Base-by-base conservation (phyloP, 2,797 vertebrate species). In the Phrynocephalus forsythii region DNA sequence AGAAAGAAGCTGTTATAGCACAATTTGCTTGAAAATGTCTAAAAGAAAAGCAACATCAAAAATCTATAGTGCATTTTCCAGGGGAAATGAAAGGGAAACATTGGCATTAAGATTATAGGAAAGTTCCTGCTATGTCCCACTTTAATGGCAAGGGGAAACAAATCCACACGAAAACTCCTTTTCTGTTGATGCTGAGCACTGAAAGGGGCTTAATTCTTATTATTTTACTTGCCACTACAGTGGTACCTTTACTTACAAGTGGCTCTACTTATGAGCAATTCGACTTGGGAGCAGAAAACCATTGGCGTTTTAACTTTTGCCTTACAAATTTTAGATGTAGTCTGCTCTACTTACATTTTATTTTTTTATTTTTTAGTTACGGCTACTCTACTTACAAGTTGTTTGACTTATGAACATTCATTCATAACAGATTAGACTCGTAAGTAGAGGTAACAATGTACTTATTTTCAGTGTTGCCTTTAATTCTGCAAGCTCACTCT, bases 11-110 rank as follows among this genome's bases (percentile, higher is more conserved):
- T 97, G 97, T 98, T 97, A 97, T 86, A 91, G 82, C 77, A 87
- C 96, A 97, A 96, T 97, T 96, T 96, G 95, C 89, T 94, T 96
- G 94, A 96, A 96, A 96, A 97, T 97, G 87, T 95, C 87, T 92
- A 95, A 96, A 95, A 95, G 94, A 96, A 95, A 6, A 30, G 93
- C 91, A 87, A 91, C 93, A 90, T 91, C 94, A 93, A 96, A 92
- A 95, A 94, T 84, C 89, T 69, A 56, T 91, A 69, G 33, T 80
- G 38, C 75, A 88, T 85, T 95, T 95, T 92, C 90, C 75, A 90
- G 91, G 78, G 77, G 3, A 66, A 86, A 66, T 50, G 88, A 92
- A 89, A 90, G 24, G 44, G 33, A 79, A 11, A 82, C 60, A 80
- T 86, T 52, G 50, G 82, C 91, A 60, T 0, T 69, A 11, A 90